These are phyloP conservation scores for Callyntrura sp. DNA, from an alignment of 2,888 invertebrate species.

Conservation along the genomic window DNA sequence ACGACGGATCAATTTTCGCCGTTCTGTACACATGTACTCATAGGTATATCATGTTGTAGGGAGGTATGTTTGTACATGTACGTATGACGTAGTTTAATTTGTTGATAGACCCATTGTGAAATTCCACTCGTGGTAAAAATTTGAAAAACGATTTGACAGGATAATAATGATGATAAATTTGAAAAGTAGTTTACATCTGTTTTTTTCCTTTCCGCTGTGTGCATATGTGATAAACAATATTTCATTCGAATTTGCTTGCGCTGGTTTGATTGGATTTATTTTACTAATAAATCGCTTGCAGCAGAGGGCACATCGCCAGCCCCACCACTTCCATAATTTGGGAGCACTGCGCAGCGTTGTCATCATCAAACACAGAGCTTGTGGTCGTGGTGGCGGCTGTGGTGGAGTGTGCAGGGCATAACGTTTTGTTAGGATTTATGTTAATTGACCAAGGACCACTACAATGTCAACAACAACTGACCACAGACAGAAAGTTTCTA, in stretches of 20 bases:
- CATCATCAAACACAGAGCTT: neutral
- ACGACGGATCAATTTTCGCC: conserved; percentile 11
- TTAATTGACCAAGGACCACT: conserved; percentile 24
- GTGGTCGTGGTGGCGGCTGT: neutral
- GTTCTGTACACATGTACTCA: neutral
- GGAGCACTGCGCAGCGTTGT: neutral
- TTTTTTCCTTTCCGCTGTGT: neutral
- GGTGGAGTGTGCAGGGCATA: neutral
- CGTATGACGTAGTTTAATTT: too few relatives aligned
- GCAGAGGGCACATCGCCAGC: conserved; percentile 25
- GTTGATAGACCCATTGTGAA: conserved; percentile 7
- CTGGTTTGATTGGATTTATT: conserved; percentile 33
- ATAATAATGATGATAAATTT: conserved; percentile 16
- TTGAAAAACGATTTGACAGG: conserved; percentile 14
- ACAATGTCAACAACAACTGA: conserved; percentile 18
- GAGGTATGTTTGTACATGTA: neutral
- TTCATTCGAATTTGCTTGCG: neutral
- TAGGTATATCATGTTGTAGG: neutral
- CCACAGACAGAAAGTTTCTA: conserved; percentile 51
- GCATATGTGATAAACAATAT: conserved; percentile 1
- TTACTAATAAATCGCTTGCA: conserved; percentile 36
- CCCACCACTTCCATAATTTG: neutral
- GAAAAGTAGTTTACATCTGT: conserved; percentile 18
- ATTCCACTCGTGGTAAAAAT: conserved; percentile 21
- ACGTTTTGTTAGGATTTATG: neutral